Base-by-base conservation (phyloP, 2,797 vertebrate genomes). In the Notoglanidium macrostoma region DNA sequence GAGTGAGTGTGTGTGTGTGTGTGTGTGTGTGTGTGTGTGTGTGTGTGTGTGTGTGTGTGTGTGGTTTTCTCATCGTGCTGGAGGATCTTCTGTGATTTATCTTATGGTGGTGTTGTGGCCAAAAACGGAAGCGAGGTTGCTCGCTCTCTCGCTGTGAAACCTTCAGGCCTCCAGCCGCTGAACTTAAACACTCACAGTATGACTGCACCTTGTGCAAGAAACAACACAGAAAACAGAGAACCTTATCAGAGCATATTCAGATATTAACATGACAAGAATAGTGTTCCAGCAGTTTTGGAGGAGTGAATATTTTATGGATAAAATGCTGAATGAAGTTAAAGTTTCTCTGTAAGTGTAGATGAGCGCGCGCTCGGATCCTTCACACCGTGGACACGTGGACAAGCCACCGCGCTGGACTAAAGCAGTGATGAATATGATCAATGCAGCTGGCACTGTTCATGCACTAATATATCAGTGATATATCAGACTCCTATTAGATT, bases 51-150 rank as follows among this genome's bases (percentile, higher is more conserved):
- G 90, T 68, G 65, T 73, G 70, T 73, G 70, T 73, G 70, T 87
- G 94, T 93, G 92, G 87, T 94, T 95, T 95, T 95, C 91, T 95
- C 93, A 93, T 94, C 93, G 91, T 89, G 92, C 91, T 91, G 79
- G 82, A 85, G 88, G 89, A 89, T 87, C 86, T 85, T 10, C 21
- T 90, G 88, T 92, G 91, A 93, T 94, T 95, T 91, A 94, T 92
- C 85, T 92, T 92, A 92, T 91, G 90, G 88, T 92, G 90, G 85
- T 90, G 80, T 86, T 90, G 88, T 84, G 83, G 88, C 90, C 90
- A 93, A 89, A 93, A 89, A 89, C 78, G 74, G 87, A 89, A 79
- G 82, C 23, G 54, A 83, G 88, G 35, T 55, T 86, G 70, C 67
- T 83, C 29, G 76, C 76, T 86, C 55, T 84, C 82, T 89, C 23